phyloP scores from a whole-genome alignment of 2,113 vertebrate species.

The Pelecanus crispus region DNA sequence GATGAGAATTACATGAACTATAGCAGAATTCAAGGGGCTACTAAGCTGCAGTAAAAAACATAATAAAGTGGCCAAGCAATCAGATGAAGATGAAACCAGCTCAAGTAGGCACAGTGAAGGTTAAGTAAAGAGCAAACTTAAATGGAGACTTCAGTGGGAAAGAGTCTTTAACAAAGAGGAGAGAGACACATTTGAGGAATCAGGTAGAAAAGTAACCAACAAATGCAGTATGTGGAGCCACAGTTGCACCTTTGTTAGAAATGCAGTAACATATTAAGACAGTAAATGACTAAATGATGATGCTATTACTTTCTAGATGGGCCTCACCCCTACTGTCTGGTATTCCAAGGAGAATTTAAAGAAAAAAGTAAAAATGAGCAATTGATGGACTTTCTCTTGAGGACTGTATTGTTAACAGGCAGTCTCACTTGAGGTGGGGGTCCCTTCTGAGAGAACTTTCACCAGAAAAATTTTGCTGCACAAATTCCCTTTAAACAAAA shows the following conservation, averaged over 20 bases:
- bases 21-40: slow-evolving; percentile 31
- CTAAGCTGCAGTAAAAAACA: slow-evolving; percentile 33
- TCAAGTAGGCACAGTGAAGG: slow-evolving; percentile 28
- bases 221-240: not conserved
- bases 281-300: not conserved
- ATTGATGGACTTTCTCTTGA: not conserved
- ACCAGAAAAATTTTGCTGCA: not conserved
- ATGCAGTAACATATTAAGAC: not conserved
- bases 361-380: not conserved
- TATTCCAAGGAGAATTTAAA: not conserved
- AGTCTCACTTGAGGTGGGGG: fast-evolving
- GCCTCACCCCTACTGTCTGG: not conserved
- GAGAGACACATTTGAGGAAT: not conserved
- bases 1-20: slow-evolving; percentile 53
- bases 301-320: not conserved
- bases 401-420: not conserved
- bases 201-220: not conserved
- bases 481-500: not conserved
- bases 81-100: slow-evolving; percentile 34
- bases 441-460: not conserved
- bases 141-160: slow-evolving; percentile 8
- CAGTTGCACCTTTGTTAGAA: not conserved
- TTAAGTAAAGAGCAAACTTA: slow-evolving; percentile 57
- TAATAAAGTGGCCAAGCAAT: slow-evolving; percentile 28
- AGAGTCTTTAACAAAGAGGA: not conserved